These are phyloP conservation scores for Archips crataeganus DNA, from an alignment of 2,888 invertebrate genomes.

Conservation along the genomic window DNA sequence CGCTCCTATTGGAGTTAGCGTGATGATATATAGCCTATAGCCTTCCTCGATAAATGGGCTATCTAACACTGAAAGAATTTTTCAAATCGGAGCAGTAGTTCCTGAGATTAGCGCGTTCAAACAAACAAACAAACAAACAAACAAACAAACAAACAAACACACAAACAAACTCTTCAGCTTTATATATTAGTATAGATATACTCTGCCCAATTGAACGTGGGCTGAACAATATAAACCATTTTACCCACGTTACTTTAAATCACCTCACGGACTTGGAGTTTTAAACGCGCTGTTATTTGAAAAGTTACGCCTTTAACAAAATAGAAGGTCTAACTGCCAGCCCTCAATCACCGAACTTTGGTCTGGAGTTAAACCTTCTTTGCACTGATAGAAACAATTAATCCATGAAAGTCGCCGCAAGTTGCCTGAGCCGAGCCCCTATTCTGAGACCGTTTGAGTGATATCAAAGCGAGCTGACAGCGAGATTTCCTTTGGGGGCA, in stretches of 20 bases:
- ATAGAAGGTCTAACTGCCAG: slow-evolving; percentile 13
- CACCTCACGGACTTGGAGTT: background rate
- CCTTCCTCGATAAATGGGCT: too few species aligned
- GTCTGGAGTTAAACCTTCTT: slow-evolving; percentile 9
- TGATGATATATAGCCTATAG: too few species aligned
- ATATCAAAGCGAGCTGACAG: background rate
- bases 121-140: too few species aligned
- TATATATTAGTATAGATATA: background rate
- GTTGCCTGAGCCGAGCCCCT: background rate
- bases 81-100: too few species aligned
- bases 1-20: too few species aligned
- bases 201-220: background rate
- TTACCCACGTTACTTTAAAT: slow-evolving; percentile 4
- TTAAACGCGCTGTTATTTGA: slow-evolving; percentile 17
- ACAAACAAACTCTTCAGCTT: too few species aligned
- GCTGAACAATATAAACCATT: background rate
- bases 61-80: too few species aligned
- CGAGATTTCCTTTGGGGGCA: background rate
- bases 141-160: too few species aligned
- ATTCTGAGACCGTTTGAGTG: slow-evolving; percentile 3
- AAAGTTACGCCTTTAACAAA: slow-evolving; percentile 27
- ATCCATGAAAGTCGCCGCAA: slow-evolving; percentile 15
- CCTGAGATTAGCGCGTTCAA: too few species aligned
- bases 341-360: slow-evolving; percentile 24
- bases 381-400: slow-evolving; percentile 18